phyloP scores from a whole-genome alignment of 1,140 invertebrate genomes.

The Marisa cornuarietis region DNA sequence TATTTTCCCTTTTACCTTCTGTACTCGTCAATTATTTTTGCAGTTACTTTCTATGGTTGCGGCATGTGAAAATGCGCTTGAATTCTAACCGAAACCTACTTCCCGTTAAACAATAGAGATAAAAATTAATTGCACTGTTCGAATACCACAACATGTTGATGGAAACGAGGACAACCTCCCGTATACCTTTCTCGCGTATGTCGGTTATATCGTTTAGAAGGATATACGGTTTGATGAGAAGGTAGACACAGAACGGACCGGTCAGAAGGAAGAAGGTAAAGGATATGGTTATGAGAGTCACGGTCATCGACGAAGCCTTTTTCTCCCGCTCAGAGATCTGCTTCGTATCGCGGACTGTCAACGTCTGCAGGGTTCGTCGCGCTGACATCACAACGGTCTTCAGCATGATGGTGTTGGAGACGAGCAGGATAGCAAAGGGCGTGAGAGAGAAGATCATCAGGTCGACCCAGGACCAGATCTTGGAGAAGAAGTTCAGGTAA shows the following conservation, averaged over 20 bases:
- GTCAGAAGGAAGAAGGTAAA: constrained; percentile 5
- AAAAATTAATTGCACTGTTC: constrained; percentile 9
- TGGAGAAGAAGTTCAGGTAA: background rate
- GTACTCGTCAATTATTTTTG: too few species aligned
- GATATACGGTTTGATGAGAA: background rate
- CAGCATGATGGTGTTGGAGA: background rate
- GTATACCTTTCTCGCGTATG: background rate
- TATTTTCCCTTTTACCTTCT: too few species aligned
- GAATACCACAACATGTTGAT: constrained; percentile 4
- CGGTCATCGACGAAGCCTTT: constrained; percentile 1
- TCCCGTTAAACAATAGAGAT: constrained; percentile 3
- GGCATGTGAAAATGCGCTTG: too few species aligned
- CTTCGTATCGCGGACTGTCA: background rate
- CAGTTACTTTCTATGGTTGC: too few species aligned
- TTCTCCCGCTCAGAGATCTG: background rate
- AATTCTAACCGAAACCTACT: constrained; percentile 3
- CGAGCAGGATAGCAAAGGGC: background rate
- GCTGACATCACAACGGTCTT: background rate
- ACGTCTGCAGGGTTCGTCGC: background rate
- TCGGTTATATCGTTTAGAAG: too few species aligned
- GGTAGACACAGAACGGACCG: background rate
- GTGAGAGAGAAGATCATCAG: background rate
- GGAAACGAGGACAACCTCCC: background rate
- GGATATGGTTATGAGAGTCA: background rate
- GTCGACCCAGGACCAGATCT: constrained; percentile 1